A percentile compares a stretch with the other conserved stretches of the same genome.
These are phyloP conservation scores for Xestia xanthographa DNA, from an alignment of 2,888 invertebrate genomes.

Conservation along the genomic window DNA sequence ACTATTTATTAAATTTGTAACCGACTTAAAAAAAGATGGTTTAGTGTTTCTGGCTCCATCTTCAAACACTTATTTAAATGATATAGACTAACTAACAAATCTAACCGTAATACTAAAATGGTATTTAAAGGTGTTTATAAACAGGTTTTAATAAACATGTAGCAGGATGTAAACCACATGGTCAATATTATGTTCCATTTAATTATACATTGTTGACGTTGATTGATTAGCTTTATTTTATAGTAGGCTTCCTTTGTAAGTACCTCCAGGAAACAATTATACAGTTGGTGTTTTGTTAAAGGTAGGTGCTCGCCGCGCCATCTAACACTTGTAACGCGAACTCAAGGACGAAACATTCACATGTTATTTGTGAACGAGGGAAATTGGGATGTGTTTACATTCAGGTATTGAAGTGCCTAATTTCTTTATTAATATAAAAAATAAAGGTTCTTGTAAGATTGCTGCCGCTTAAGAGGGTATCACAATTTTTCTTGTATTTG, in stretches of 20 bases:
- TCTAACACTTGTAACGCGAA: constrained; percentile 21
- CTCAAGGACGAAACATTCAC: not conserved
- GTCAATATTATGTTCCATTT: not conserved
- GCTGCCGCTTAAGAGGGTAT: too few relatives aligned
- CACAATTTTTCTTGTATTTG: too few relatives aligned
- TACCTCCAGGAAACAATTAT: not conserved
- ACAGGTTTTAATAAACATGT: not conserved
- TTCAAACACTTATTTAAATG: not conserved
- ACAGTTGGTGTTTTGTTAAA: not conserved
- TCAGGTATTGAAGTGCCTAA: not conserved
- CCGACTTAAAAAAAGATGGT: not conserved
- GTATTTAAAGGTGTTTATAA: not conserved
- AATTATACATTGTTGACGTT: constrained; percentile 13
- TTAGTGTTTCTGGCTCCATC: not conserved
- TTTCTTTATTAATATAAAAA: not conserved
- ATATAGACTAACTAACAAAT: not conserved
- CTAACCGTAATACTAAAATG: not conserved
- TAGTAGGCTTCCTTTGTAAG: not conserved
- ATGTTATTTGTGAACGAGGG: not conserved
- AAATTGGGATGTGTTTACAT: not conserved
- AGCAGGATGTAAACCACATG: not conserved
- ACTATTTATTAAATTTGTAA: not conserved
- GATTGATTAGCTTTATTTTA: constrained; percentile 14
- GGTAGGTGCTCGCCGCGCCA: constrained; percentile 31
- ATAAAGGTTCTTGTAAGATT: not conserved